A percentile compares a stretch with the other conserved stretches of the same genome.
Evolutionary conservation across 2,797 vertebrate species (phyloP).

Genomic region (Acrossocheilus wenchowensis): DNA sequence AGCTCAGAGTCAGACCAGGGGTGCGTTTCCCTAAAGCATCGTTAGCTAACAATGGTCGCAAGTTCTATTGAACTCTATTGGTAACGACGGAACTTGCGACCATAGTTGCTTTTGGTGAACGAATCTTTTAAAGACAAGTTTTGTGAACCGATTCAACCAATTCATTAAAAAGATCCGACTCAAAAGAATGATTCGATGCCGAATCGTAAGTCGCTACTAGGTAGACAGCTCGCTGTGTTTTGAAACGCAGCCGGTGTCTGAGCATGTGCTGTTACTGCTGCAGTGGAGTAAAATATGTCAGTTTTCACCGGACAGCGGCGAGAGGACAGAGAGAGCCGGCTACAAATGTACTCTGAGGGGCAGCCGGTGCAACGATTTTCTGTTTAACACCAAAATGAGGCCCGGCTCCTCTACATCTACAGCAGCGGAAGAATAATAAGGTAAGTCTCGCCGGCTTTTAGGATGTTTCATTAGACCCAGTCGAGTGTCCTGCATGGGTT

Average conservation of each 20-base stretch:
- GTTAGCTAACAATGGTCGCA: neutral
- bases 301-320: slow-evolving; percentile 69
- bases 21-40: neutral
- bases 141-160: neutral
- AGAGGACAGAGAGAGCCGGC: slow-evolving; percentile 43
- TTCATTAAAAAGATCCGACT: neutral
- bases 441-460: slow-evolving; percentile 44
- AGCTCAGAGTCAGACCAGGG: neutral
- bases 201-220: slow-evolving; percentile 68
- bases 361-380: slow-evolving; percentile 26
- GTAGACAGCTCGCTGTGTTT: slow-evolving; percentile 60
- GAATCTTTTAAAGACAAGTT: neutral
- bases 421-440: slow-evolving; percentile 45
- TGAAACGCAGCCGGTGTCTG: slow-evolving; percentile 63
- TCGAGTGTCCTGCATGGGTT: neutral
- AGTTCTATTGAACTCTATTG: neutral
- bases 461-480: neutral
- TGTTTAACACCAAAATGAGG: slow-evolving; percentile 27
- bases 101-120: neutral
- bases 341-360: slow-evolving; percentile 14
- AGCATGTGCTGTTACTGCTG: slow-evolving; percentile 76
- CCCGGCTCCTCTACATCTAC: neutral
- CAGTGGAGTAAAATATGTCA: slow-evolving; percentile 79
- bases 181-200: neutral
- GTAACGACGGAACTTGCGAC: neutral